A percentile compares a stretch with the other conserved stretches of the same genome.
These are phyloP conservation scores for Luehdorfia chinensis DNA, from an alignment of 1,140 invertebrate genomes.

Conservation along the genomic window DNA sequence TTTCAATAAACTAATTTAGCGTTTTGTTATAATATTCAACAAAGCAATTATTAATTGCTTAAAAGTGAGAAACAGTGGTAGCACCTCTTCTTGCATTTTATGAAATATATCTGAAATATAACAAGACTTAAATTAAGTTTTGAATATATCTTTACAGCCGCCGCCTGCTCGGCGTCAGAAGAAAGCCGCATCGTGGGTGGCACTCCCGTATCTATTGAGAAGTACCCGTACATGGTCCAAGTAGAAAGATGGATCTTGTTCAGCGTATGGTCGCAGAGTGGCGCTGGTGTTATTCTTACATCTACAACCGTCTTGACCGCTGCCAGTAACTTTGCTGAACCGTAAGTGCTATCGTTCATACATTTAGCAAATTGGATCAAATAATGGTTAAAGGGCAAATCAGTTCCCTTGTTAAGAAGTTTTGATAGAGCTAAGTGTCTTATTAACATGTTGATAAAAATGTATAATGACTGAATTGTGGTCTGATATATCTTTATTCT, in stretches of 20 bases:
- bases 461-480: too few relatives aligned
- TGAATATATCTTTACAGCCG: neutral
- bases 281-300: conserved; percentile 34
- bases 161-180: neutral
- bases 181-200: conserved; percentile 22
- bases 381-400: too few relatives aligned
- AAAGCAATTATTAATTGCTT: too few relatives aligned
- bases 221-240: conserved; percentile 34
- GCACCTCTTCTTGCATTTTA: neutral
- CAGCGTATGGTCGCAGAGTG: conserved; percentile 28
- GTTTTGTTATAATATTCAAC: too few relatives aligned
- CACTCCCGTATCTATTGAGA: conserved; percentile 23
- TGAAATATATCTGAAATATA: neutral
- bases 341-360: too few relatives aligned
- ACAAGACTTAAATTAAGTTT: too few relatives aligned
- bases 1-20: too few relatives aligned
- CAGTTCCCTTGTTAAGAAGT: too few relatives aligned
- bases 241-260: conserved; percentile 22
- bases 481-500: too few relatives aligned
- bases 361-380: neutral
- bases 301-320: conserved; percentile 24
- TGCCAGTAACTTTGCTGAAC: conserved; percentile 32
- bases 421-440: too few relatives aligned
- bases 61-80: too few relatives aligned
- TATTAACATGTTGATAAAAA: too few relatives aligned